phyloP scores from a whole-genome alignment of 2,888 invertebrate genomes.

The Euspilapteryx auroguttella region DNA sequence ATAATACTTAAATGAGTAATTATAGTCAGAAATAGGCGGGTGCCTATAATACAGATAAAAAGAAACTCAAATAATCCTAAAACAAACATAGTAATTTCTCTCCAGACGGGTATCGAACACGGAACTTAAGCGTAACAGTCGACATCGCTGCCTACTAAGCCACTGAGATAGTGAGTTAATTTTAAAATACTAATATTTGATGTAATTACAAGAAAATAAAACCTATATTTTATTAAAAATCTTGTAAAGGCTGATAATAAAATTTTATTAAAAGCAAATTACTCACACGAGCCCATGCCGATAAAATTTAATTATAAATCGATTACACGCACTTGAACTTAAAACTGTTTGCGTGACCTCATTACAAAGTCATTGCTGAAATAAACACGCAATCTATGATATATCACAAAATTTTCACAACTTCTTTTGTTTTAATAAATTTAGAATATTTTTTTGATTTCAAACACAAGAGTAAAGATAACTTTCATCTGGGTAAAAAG shows the following conservation, averaged over 20 bases:
- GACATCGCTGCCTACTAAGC: no score
- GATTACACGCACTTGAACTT: constrained; percentile 16
- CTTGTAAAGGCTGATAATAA: not conserved
- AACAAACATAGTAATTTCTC: constrained; percentile 6
- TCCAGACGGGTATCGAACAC: no score
- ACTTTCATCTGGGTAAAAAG: no score
- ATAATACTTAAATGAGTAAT: constrained; percentile 3
- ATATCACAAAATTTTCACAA: not conserved
- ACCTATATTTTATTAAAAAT: constrained; percentile 1
- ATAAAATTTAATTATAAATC: constrained; percentile 7
- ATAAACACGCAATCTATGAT: not conserved
- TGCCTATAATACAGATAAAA: constrained; percentile 1
- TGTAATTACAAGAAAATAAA: no score
- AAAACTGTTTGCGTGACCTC: constrained; percentile 11
- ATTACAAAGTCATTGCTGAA: no score
- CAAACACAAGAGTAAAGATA: no score
- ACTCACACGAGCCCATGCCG: constrained; percentile 44
- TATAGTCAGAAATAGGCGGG: not conserved
- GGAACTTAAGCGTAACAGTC: no score
- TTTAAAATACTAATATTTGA: no score
- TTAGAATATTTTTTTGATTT: no score
- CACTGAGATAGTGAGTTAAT: no score
- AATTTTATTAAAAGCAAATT: constrained; percentile 4
- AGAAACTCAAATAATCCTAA: not conserved
- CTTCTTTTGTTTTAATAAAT: not conserved